Conservation (phyloP, 2,888 invertebrate genomes). For the Pseudanteris insignis region DNA sequence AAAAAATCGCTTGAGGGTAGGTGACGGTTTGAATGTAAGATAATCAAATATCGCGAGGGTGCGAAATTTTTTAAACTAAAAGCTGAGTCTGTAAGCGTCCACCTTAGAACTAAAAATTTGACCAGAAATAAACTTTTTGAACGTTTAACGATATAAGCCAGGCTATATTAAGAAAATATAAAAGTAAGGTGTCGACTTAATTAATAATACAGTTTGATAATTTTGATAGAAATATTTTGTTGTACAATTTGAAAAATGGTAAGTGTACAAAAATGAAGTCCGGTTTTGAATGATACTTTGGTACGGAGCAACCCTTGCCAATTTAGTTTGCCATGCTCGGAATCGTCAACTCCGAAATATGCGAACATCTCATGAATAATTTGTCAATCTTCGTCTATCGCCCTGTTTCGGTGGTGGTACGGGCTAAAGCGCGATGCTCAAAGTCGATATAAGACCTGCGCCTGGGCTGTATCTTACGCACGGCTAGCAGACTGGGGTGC, state of each 20-base stretch:
- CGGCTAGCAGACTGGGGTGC: constrained; percentile 50
- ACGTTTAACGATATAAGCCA: too few relatives aligned
- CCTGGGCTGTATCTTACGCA: constrained; percentile 11
- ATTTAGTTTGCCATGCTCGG: constrained; percentile 32
- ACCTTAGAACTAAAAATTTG: too few relatives aligned
- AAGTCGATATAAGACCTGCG: constrained; percentile 29
- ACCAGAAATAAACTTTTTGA: too few relatives aligned
- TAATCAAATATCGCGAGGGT: constrained; percentile 39
- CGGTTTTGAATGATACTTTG: constrained; percentile 25
- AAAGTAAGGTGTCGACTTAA: too few relatives aligned
- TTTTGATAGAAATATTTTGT: too few relatives aligned
- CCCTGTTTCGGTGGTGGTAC: constrained; percentile 18
- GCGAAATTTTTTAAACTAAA: constrained; percentile 36
- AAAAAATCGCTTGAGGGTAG: constrained; percentile 37
- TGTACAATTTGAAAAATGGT: too few relatives aligned
- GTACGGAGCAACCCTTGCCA: constrained; percentile 47
- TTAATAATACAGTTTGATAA: too few relatives aligned
- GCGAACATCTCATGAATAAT: constrained; percentile 46
- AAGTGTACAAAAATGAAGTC: too few relatives aligned
- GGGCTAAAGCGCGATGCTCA: constrained; percentile 38
- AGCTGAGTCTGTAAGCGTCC: too few relatives aligned
- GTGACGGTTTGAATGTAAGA: constrained; percentile 33
- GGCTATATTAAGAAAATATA: too few relatives aligned
- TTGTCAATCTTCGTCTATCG: constrained; percentile 33
- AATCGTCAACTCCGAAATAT: too few relatives aligned